Percentiles rank a stretch among this genome's conserved stretches.
Evolutionary conservation across 1,140 invertebrate genomes (phyloP).

Genomic region (Dolichoris vasculosae): DNA sequence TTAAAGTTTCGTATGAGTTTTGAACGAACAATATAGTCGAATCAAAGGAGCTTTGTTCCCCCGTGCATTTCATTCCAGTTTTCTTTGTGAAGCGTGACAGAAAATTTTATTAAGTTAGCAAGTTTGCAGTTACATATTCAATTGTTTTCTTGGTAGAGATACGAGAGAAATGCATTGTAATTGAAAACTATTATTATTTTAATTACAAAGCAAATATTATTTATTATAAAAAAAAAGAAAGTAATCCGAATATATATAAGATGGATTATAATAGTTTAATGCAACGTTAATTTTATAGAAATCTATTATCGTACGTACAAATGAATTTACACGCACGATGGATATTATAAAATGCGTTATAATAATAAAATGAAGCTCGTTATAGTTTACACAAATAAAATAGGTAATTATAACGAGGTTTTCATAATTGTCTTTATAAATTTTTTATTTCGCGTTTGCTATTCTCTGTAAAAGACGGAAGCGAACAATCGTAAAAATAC

Average conservation of each 20-base stretch:
- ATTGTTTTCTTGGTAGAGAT: constrained; percentile 31
- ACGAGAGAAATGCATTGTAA: neutral
- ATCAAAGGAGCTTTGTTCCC: constrained; percentile 29
- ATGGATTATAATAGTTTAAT: too few species aligned
- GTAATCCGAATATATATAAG: too few species aligned
- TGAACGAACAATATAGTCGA: constrained; percentile 4
- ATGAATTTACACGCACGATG: too few species aligned
- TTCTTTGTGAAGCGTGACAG: constrained; percentile 17
- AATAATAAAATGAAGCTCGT: neutral
- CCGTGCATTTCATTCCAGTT: constrained; percentile 5
- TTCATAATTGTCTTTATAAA: too few species aligned
- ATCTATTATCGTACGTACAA: too few species aligned
- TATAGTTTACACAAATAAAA: neutral
- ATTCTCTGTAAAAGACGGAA: too few species aligned
- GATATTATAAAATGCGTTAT: neutral
- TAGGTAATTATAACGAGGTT: neutral
- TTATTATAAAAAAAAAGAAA: constrained; percentile 11
- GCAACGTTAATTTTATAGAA: too few species aligned
- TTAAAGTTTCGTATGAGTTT: constrained; percentile 28
- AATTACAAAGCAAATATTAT: neutral
- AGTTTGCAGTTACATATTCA: constrained; percentile 31
- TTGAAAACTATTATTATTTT: neutral
- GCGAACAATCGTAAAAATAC: too few species aligned
- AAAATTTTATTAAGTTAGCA: constrained; percentile 32
- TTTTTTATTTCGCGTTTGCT: too few species aligned